phyloP scores from a whole-genome alignment of 2,888 invertebrate species.

The Iphiclides podalirius region DNA sequence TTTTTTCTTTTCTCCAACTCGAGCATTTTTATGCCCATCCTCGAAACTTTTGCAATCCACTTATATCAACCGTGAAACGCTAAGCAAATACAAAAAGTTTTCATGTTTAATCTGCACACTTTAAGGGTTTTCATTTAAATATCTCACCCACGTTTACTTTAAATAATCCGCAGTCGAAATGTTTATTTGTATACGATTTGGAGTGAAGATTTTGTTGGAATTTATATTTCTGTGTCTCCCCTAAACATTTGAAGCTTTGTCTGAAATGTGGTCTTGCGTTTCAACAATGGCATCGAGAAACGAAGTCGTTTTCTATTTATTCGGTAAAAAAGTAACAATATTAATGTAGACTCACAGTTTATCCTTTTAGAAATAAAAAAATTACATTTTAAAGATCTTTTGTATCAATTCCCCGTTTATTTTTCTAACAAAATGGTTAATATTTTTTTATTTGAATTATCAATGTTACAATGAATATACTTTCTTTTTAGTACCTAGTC shows the following conservation, averaged over 20 bases:
- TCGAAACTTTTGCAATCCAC: constrained; percentile 78
- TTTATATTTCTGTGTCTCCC: constrained; percentile 9
- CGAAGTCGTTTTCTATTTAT: neutral
- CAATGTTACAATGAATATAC: too few relatives aligned
- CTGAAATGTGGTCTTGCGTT: neutral
- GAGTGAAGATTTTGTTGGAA: constrained; percentile 32
- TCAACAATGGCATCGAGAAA: constrained; percentile 2
- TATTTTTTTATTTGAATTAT: too few relatives aligned
- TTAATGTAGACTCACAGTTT: neutral
- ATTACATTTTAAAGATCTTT: too few relatives aligned
- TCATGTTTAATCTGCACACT: constrained; percentile 73
- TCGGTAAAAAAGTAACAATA: neutral
- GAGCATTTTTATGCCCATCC: constrained; percentile 76
- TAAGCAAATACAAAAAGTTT: constrained; percentile 78
- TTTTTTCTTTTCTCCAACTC: constrained; percentile 61
- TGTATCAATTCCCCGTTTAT: too few relatives aligned
- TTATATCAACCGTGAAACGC: constrained; percentile 77
- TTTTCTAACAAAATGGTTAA: too few relatives aligned
- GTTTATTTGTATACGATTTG: constrained; percentile 50
- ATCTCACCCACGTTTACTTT: constrained; percentile 61
- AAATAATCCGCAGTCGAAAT: constrained; percentile 64
- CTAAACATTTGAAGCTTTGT: neutral
- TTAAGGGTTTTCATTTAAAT: constrained; percentile 76
- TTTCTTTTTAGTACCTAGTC: too few relatives aligned
- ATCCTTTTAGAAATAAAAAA: too few relatives aligned